Evolutionary conservation across 2,797 vertebrate species (phyloP).

Genomic region (Eulemur albifrons): DNA sequence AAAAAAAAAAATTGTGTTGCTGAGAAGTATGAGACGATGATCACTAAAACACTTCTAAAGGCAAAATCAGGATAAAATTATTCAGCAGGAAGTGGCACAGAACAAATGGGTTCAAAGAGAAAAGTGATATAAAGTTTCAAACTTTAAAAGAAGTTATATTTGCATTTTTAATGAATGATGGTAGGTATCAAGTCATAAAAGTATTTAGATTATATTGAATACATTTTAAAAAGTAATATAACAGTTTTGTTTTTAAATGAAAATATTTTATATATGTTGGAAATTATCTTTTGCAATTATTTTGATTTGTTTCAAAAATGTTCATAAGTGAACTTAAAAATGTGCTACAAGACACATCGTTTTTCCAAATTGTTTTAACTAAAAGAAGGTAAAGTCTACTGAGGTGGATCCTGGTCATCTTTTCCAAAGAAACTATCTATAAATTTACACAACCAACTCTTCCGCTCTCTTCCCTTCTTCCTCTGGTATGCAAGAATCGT

Average conservation of each 20-base stretch:
- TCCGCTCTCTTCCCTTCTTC: background rate
- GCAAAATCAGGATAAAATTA: slow-evolving; percentile 11
- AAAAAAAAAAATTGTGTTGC: background rate
- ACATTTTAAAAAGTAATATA: background rate
- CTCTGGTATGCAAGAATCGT: background rate
- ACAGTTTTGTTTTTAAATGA: background rate
- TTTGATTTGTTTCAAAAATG: background rate
- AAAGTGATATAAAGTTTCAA: slow-evolving; percentile 13
- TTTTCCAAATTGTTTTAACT: slow-evolving; percentile 17
- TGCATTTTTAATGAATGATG: background rate
- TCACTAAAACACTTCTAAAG: slow-evolving; percentile 31
- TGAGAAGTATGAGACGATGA: background rate
- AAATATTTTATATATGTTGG: background rate
- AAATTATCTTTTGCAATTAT: background rate
- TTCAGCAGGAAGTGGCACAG: background rate
- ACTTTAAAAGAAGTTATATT: background rate
- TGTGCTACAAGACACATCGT: background rate
- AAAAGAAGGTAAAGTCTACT: background rate
- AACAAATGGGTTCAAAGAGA: background rate
- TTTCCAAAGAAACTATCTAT: background rate
- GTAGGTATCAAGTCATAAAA: background rate
- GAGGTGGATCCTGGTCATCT: background rate
- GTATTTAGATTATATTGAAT: background rate
- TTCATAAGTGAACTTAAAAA: background rate
- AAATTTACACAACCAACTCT: background rate